Evolutionary conservation across 2,113 vertebrate genomes (phyloP).

Genomic region (Cyprinus carpio): DNA sequence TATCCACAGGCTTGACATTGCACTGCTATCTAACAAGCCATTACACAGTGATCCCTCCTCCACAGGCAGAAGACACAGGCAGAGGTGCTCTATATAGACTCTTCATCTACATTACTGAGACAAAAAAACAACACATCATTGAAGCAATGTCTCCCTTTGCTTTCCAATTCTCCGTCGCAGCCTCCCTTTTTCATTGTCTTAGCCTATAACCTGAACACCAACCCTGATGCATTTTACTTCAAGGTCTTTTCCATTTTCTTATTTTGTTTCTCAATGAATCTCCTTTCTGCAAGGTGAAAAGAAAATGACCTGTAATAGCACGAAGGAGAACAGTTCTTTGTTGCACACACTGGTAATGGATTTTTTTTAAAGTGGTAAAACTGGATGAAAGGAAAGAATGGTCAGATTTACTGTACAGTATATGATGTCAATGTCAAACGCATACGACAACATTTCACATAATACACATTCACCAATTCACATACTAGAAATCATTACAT

Average conservation of each 20-base stretch:
- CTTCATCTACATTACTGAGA: slow-evolving; percentile 52
- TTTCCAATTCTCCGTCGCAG: neutral
- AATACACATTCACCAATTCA: too few species aligned
- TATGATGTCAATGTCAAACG: slow-evolving; percentile 18
- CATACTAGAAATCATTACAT: neutral
- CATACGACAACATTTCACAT: neutral
- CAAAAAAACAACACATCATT: slow-evolving; percentile 21
- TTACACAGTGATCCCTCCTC: slow-evolving; percentile 52
- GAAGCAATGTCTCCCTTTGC: slow-evolving; percentile 30
- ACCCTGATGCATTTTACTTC: slow-evolving; percentile 50
- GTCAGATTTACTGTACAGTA: slow-evolving; percentile 1
- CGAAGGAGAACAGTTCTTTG: neutral
- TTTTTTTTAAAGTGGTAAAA: neutral
- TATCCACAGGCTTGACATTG: slow-evolving; percentile 56
- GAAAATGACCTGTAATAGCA: neutral
- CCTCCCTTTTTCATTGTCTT: slow-evolving; percentile 23
- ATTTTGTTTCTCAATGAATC: neutral
- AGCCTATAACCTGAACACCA: slow-evolving; percentile 35
- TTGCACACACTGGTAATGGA: slow-evolving; percentile 22
- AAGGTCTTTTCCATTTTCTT: slow-evolving; percentile 46
- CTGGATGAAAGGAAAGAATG: neutral
- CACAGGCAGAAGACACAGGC: slow-evolving; percentile 15
- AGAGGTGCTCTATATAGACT: slow-evolving; percentile 51
- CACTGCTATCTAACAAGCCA: slow-evolving; percentile 59
- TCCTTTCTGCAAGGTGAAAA: slow-evolving; percentile 9